Evolutionary conservation across 2,888 invertebrate species (phyloP).

Genomic region (Hylaea fasciaria): DNA sequence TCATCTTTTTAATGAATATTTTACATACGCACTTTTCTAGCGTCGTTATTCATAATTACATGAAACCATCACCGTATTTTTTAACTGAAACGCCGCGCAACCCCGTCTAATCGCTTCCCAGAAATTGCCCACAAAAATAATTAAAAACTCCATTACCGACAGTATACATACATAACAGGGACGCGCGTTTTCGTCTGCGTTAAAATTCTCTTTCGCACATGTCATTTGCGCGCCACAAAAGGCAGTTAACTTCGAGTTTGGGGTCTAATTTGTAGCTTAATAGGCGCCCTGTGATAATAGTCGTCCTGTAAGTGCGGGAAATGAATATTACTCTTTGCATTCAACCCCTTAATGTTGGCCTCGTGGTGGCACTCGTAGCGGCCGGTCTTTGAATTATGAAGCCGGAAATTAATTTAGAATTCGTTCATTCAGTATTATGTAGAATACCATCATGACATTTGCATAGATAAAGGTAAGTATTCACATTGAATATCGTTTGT

Average conservation of each 20-base stretch:
- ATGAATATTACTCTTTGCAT: constrained; percentile 66
- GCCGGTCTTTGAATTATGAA: constrained; percentile 23
- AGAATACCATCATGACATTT: too few species aligned
- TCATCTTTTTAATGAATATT: neutral
- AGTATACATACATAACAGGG: constrained; percentile 13
- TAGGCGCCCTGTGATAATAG: constrained; percentile 55
- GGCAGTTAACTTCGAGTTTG: constrained; percentile 69
- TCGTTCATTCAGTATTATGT: too few species aligned
- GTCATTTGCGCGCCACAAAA: constrained; percentile 69
- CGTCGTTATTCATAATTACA: constrained; percentile 11
- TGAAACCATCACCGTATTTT: constrained; percentile 12
- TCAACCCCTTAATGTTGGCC: constrained; percentile 51
- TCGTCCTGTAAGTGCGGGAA: constrained; percentile 70
- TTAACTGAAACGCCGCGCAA: constrained; percentile 38
- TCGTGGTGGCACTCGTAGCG: constrained; percentile 26
- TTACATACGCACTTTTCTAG: neutral
- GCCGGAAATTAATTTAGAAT: constrained; percentile 2
- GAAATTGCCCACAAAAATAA: constrained; percentile 52
- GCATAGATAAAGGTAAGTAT: neutral
- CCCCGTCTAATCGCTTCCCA: constrained; percentile 38
- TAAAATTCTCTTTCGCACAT: constrained; percentile 57
- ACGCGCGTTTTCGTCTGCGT: constrained; percentile 30
- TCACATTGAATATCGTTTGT: neutral
- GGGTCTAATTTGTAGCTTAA: constrained; percentile 76
- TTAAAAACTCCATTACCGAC: constrained; percentile 53